These are phyloP conservation scores for Prinia subflava DNA, from an alignment of 2,113 vertebrate genomes.

Conservation along the genomic window DNA sequence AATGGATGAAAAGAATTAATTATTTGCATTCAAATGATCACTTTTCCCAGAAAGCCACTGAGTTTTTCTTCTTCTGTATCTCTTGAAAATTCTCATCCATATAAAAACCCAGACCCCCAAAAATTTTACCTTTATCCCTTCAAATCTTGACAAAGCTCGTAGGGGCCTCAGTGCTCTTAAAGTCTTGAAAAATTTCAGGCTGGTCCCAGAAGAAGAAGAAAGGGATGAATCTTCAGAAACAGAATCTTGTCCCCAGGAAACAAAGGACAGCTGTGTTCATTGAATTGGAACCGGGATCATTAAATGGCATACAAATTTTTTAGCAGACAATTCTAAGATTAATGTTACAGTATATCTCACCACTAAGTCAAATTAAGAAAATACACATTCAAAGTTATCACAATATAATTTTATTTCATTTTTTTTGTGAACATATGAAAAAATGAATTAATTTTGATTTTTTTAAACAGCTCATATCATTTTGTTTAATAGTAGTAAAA, in stretches of 20 bases:
- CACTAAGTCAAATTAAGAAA: neutral
- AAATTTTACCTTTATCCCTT: conserved; percentile 76
- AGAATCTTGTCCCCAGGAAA: neutral
- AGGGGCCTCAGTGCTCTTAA: conserved; percentile 89
- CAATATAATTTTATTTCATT: neutral
- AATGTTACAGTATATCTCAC: neutral
- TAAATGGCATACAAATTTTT: neutral
- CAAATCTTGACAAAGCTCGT: conserved; percentile 86
- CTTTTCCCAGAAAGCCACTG: neutral
- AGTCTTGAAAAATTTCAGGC: conserved; percentile 88
- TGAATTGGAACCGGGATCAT: neutral
- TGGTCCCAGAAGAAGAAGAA: neutral
- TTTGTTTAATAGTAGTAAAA: neutral
- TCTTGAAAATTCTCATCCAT: neutral
- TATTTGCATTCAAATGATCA: neutral
- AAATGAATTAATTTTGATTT: neutral
- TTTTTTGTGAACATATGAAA: neutral
- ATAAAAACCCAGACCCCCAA: neutral
- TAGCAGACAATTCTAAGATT: neutral
- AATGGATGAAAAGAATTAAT: neutral
- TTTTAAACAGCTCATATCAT: neutral
- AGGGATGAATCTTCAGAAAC: neutral
- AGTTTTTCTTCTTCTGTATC: neutral
- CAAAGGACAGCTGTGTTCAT: conserved; percentile 51
- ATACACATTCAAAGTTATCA: neutral